Evolutionary conservation across 2,113 vertebrate genomes (phyloP).

Genomic region (Pangasianodon gigas): DNA sequence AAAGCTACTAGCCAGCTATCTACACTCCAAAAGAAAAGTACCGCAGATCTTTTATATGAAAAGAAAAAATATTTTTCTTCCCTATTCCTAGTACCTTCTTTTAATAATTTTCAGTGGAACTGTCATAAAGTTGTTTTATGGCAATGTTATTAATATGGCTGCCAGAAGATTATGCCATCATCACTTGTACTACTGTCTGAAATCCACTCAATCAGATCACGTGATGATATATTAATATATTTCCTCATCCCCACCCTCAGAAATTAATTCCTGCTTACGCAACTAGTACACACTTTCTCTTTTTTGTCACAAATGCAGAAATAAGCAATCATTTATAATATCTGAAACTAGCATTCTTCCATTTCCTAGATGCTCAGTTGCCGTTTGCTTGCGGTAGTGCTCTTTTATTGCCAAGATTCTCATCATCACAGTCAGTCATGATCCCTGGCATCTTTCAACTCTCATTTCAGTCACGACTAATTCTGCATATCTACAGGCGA

Average conservation of each 20-base stretch:
- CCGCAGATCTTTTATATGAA: background rate
- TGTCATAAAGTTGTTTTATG: background rate
- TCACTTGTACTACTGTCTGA: background rate
- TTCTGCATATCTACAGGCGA: background rate
- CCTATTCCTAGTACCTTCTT: background rate
- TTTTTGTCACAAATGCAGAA: background rate
- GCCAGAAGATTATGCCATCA: background rate
- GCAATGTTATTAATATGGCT: background rate
- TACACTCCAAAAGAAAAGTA: background rate
- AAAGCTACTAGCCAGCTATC: background rate
- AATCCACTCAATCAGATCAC: background rate
- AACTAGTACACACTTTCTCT: background rate
- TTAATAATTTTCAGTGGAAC: background rate
- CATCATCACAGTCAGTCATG: slow-evolving; percentile 1
- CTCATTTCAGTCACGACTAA: background rate
- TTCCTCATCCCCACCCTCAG: background rate
- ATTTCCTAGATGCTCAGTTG: background rate
- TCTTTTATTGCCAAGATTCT: slow-evolving; percentile 2
- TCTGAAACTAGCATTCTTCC: background rate
- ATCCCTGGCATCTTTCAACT: background rate
- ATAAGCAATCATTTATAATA: slow-evolving; percentile 17
- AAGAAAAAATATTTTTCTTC: too few species aligned
- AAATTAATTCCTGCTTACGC: background rate
- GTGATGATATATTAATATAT: background rate
- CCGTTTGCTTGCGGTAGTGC: background rate